These are phyloP conservation scores for Enteromius radiatus DNA, from an alignment of 2,797 vertebrate genomes.

Conservation along the genomic window DNA sequence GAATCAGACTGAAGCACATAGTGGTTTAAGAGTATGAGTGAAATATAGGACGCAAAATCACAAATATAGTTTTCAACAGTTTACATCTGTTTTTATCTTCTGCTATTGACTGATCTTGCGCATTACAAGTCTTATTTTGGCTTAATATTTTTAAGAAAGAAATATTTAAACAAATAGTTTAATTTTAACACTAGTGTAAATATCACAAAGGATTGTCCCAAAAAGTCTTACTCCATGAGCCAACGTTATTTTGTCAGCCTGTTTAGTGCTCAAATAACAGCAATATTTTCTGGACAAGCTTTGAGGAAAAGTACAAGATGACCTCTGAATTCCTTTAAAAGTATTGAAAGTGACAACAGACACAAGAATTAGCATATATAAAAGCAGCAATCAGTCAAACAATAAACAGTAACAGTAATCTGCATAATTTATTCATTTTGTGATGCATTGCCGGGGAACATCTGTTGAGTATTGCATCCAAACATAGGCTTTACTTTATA, in stretches of 20 bases:
- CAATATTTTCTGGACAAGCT: background rate
- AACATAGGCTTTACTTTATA: background rate
- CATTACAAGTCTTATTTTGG: background rate
- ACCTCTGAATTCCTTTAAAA: slow-evolving; percentile 1
- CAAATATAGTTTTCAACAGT: background rate
- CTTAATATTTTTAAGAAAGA: too few relatives aligned
- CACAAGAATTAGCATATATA: background rate
- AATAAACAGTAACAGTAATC: slow-evolving; percentile 11
- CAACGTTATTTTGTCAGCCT: background rate
- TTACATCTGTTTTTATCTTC: slow-evolving; percentile 9
- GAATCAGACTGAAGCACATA: background rate
- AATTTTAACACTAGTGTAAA: background rate
- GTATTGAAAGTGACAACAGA: slow-evolving; percentile 6
- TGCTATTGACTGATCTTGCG: background rate
- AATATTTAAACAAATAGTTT: background rate
- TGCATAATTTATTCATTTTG: slow-evolving; percentile 17
- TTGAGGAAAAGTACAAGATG: background rate
- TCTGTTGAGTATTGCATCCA: background rate
- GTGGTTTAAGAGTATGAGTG: background rate
- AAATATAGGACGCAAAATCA: background rate
- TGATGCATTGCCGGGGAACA: background rate
- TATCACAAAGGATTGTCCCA: background rate
- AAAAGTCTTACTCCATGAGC: background rate
- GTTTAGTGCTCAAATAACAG: background rate
- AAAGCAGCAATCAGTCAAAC: slow-evolving; percentile 4